phyloP scores from a whole-genome alignment of 2,113 vertebrate species.

The Peromyscus polionotus region DNA sequence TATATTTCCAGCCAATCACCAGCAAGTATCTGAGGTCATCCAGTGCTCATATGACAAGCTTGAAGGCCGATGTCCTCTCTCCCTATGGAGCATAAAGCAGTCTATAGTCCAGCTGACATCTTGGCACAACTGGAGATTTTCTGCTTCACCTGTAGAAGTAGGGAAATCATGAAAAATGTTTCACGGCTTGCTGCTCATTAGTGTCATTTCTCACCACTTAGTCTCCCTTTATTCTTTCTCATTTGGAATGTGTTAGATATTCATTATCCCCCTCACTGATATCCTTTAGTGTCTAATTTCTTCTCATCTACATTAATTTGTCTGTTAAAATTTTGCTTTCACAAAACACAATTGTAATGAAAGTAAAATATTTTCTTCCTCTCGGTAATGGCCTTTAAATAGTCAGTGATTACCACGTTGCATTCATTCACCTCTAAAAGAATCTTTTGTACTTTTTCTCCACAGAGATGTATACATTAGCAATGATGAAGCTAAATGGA shows the following conservation, averaged over 20 bases:
- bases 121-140: constrained; percentile 3
- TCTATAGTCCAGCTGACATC: background rate
- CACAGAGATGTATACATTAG: constrained; percentile 5
- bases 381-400: constrained; percentile 67
- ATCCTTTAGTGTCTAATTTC: constrained; percentile 44
- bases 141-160: background rate
- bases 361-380: constrained; percentile 70
- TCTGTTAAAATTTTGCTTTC: constrained; percentile 67
- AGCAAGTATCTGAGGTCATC: background rate
- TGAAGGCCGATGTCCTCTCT: background rate
- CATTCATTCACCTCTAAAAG: constrained; percentile 57
- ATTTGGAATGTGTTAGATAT: constrained; percentile 7
- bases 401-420: constrained; percentile 40
- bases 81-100: background rate
- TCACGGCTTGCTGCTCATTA: constrained; percentile 49
- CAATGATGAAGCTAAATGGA: constrained; percentile 29
- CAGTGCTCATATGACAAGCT: background rate
- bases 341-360: constrained; percentile 61
- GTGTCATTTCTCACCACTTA: background rate
- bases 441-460: background rate
- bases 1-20: background rate
- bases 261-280: constrained; percentile 52
- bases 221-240: constrained; percentile 45
- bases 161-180: constrained; percentile 65
- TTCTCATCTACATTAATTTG: constrained; percentile 69